phyloP scores from a whole-genome alignment of 2,888 invertebrate species.

The Junonia oenone region DNA sequence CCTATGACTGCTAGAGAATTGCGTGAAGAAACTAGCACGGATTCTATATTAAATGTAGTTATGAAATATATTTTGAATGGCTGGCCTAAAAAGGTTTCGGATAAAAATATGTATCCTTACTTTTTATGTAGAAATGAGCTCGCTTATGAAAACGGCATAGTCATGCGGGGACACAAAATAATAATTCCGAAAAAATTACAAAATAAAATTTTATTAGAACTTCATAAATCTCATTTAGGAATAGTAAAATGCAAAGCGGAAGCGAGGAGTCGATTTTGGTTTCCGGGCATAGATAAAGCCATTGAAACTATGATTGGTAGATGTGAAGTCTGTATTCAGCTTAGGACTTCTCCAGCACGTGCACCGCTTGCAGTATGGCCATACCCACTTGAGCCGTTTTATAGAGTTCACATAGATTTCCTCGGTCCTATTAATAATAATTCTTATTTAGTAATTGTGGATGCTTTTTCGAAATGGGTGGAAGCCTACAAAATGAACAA shows the following conservation, averaged over 20 bases:
- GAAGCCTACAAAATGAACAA: slow-evolving; percentile 21
- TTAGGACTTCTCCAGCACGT: slow-evolving; percentile 14
- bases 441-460: slow-evolving; percentile 22
- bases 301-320: slow-evolving; percentile 19
- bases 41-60: neutral
- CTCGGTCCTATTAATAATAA: slow-evolving; percentile 20
- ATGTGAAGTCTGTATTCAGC: slow-evolving; percentile 24
- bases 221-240: slow-evolving; percentile 5
- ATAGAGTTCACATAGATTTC: slow-evolving; percentile 30
- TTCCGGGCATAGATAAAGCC: slow-evolving; percentile 27
- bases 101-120: no score
- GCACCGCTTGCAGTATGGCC: slow-evolving; percentile 28
- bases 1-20: slow-evolving; percentile 16
- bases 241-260: slow-evolving; percentile 28
- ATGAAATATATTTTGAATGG: neutral
- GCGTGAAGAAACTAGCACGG: slow-evolving; percentile 6
- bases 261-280: slow-evolving; percentile 29
- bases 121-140: no score
- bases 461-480: slow-evolving; percentile 29
- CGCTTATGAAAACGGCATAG: no score
- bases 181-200: neutral
- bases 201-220: neutral
- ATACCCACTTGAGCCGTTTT: slow-evolving; percentile 11
- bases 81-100: neutral
- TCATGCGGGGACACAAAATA: neutral